Evolutionary conservation across 2,888 invertebrate species (phyloP), one percentile per base, ranked within the genome.

Genomic region (Drosophila quinaria): DNA sequence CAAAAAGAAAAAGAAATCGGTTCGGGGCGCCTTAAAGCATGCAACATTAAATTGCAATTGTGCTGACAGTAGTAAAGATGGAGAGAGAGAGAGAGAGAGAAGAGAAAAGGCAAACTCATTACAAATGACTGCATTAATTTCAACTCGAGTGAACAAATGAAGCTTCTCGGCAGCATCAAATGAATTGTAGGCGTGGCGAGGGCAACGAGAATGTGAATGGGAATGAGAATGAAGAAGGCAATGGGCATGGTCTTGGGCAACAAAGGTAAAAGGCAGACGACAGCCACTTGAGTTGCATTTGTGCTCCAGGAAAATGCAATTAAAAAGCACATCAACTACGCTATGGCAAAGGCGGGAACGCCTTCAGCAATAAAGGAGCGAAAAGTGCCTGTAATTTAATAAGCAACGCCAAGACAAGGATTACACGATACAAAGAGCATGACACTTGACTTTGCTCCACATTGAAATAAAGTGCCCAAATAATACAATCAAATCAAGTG

Each of bases 61-160:
- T 61, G 74, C 65, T 60, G 79, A 74, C 69, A 70, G 55, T 55
- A 3, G 13, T 33, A 33, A 13, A 22, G 8, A n/a, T 8, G 15
- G 46, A 22, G 13, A 25, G 17, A 17, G 35, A 42, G 35, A 42
- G 15, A n/a, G 31, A 31, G 44, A 35, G 25, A 39, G 17, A 31
- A 65, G 52, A 39, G 35, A 76, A 71, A 66, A 70, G 68, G 79
- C 79, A 87, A 84, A 83, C 89, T 89, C 86, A 90, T 90, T 86
- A 86, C 89, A 86, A 86, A 88, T 86, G 90, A 88, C 86, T 86
- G 86, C 87, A 90, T 86, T 86, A 86, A 86, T 90, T 90, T 83
- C 87, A 76, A 88, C 87, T 80, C 59, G 71, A 69, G 78, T 70
- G 79, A 76, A 76, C 84, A 83, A 83, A 83, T 83, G 76, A 74